Percentiles rank a stretch among this genome's conserved stretches.
Evolutionary conservation across 2,888 invertebrate genomes (phyloP).

Genomic region (Adelognathus sp.): DNA sequence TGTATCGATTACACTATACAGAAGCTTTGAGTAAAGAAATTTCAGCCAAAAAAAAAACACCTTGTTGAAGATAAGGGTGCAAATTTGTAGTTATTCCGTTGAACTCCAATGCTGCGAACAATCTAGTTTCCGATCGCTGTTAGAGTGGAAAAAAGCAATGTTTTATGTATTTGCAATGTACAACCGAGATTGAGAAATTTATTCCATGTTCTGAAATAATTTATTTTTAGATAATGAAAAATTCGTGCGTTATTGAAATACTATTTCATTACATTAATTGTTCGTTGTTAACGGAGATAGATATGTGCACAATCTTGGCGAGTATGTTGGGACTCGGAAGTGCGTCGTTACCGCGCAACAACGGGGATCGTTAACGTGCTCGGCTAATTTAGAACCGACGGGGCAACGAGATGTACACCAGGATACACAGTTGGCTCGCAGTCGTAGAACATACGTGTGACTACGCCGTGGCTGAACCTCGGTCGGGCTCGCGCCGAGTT

Average conservation of each 20-base stretch:
- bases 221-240: background rate
- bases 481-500: constrained; percentile 29
- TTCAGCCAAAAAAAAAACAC: background rate
- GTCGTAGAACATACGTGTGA: constrained; percentile 18
- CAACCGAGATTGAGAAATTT: background rate
- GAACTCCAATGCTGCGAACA: background rate
- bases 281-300: background rate
- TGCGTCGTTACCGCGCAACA: constrained; percentile 57
- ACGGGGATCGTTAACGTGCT: constrained; percentile 55
- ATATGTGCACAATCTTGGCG: constrained; percentile 23
- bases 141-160: background rate
- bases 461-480: background rate
- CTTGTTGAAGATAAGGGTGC: background rate
- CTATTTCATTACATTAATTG: background rate
- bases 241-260: background rate
- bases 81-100: background rate
- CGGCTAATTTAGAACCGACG: constrained; percentile 49
- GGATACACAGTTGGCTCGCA: constrained; percentile 20
- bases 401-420: constrained; percentile 24
- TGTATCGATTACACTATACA: background rate
- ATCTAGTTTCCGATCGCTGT: background rate
- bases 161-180: background rate
- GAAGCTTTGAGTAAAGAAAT: background rate
- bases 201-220: background rate
- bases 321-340: constrained; percentile 38